phyloP scores from a whole-genome alignment of 2,797 vertebrate genomes.

The Chiloscyllium punctatum region DNA sequence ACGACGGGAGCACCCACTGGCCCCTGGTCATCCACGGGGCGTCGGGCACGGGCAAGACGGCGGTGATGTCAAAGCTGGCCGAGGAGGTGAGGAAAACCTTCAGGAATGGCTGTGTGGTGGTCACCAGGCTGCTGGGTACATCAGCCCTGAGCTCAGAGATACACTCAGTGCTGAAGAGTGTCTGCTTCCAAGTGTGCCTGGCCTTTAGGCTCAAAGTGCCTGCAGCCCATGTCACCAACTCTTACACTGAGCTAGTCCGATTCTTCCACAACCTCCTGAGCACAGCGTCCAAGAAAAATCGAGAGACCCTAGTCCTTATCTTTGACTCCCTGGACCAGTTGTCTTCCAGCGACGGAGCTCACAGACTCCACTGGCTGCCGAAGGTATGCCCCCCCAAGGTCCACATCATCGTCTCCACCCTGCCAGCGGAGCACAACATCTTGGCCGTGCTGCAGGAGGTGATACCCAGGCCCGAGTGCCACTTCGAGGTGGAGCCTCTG shows the following conservation, averaged over 20 bases:
- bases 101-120: constrained; percentile 48
- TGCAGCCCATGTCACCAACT: constrained; percentile 47
- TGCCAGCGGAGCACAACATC: constrained; percentile 43
- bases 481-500: constrained; percentile 58
- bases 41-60: constrained; percentile 67
- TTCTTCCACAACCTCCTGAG: constrained; percentile 60
- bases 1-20: constrained; percentile 46
- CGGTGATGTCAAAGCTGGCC: constrained; percentile 62
- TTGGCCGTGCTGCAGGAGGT: constrained; percentile 47
- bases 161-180: constrained; percentile 55
- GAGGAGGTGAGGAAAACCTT: constrained; percentile 51
- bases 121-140: constrained; percentile 59
- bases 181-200: constrained; percentile 63
- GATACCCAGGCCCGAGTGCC: constrained; percentile 44
- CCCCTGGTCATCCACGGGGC: constrained; percentile 60
- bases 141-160: constrained; percentile 56
- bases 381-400: constrained; percentile 57
- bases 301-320: constrained; percentile 58
- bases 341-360: constrained; percentile 45
- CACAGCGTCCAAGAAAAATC: constrained; percentile 52
- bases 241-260: constrained; percentile 50
- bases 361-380: constrained; percentile 62
- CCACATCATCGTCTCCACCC: constrained; percentile 62
- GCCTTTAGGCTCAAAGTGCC: constrained; percentile 57
- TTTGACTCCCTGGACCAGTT: constrained; percentile 66